These are phyloP conservation scores for Thalpophila matura DNA, from an alignment of 2,888 invertebrate genomes.

Conservation along the genomic window DNA sequence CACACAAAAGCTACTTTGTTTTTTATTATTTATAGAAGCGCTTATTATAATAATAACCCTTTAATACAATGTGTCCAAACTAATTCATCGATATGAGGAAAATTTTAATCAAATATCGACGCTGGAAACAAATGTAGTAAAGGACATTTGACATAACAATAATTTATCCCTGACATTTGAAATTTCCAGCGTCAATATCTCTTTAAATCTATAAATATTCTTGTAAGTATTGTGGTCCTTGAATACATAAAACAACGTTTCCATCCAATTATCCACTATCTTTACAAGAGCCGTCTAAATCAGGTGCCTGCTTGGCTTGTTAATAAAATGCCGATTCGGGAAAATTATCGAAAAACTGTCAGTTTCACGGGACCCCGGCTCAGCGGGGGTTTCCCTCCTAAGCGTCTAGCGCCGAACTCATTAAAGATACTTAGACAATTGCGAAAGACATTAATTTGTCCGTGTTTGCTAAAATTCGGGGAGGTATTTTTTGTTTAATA, in stretches of 20 bases:
- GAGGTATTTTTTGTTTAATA: constrained; percentile 37
- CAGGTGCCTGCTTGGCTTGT: constrained; percentile 59
- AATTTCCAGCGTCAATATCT: no score
- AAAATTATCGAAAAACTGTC: constrained; percentile 67
- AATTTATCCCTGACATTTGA: no score
- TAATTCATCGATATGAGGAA: background rate
- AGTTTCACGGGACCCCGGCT: constrained; percentile 53
- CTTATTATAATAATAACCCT: no score
- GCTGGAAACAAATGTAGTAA: no score
- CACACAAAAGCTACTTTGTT: no score
- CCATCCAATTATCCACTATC: constrained; percentile 50
- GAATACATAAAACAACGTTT: constrained; percentile 34
- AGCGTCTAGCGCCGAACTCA: constrained; percentile 56
- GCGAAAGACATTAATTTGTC: constrained; percentile 59
- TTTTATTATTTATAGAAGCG: no score
- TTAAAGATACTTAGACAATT: constrained; percentile 64
- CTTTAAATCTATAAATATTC: background rate
- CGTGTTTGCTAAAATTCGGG: constrained; percentile 46
- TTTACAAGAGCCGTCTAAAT: constrained; percentile 46
- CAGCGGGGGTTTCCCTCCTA: constrained; percentile 59
- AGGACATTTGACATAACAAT: no score
- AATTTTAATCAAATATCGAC: background rate
- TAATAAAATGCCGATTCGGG: constrained; percentile 63
- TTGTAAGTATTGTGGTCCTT: background rate
- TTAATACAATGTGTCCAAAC: no score